Evolutionary conservation across 2,888 invertebrate species (phyloP).

Genomic region (Agapostemon virescens): DNA sequence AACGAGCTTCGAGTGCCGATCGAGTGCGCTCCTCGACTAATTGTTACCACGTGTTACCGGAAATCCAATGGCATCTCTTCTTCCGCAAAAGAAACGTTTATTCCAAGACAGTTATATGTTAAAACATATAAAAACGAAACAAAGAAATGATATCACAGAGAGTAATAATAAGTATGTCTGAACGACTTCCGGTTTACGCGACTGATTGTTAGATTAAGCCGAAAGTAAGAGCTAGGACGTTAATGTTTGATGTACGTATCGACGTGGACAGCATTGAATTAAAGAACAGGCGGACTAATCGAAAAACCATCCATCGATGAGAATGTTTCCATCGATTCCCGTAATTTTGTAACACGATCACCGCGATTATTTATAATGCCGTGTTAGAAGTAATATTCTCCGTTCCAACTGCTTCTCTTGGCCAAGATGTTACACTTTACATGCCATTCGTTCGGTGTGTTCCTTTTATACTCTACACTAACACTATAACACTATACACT

Average conservation of each 20-base stretch:
- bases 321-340: conserved; percentile 21
- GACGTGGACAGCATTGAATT: conserved; percentile 10
- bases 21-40: conserved; percentile 71
- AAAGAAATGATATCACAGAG: neutral
- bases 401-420: neutral
- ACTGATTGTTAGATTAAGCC: conserved; percentile 60
- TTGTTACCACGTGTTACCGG: conserved; percentile 62
- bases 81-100: neutral
- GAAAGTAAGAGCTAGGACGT: conserved; percentile 52
- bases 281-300: conserved; percentile 25
- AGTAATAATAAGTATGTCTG: no score
- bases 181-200: conserved; percentile 48
- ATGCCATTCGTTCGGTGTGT: conserved; percentile 5
- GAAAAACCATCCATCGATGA: conserved; percentile 31
- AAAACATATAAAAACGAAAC: neutral
- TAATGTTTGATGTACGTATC: conserved; percentile 60
- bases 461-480: conserved; percentile 17
- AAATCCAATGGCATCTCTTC: conserved; percentile 20
- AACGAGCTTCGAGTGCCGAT: conserved; percentile 74
- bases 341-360: conserved; percentile 15
- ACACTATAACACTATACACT: neutral
- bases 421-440: neutral
- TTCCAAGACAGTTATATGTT: neutral
- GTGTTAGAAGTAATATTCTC: neutral
- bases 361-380: conserved; percentile 22